These are phyloP conservation scores for Ormyrus rosae DNA, from an alignment of 2,888 invertebrate genomes.

Conservation along the genomic window DNA sequence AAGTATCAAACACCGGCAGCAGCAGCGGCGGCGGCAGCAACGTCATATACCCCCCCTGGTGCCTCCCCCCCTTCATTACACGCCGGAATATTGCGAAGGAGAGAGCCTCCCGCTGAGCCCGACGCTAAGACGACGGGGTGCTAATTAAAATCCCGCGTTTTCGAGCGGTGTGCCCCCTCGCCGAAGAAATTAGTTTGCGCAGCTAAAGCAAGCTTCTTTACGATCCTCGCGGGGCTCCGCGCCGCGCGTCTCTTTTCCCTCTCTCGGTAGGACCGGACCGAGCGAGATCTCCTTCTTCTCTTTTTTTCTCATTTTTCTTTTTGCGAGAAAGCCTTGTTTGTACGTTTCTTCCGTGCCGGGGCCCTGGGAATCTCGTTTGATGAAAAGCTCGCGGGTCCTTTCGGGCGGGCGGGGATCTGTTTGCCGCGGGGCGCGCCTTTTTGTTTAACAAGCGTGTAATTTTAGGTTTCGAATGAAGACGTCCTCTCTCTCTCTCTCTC, in stretches of 20 bases:
- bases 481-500: too few relatives aligned
- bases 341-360: background rate
- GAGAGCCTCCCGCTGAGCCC: background rate
- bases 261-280: too few relatives aligned
- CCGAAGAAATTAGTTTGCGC: conserved; percentile 31
- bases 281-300: too few relatives aligned
- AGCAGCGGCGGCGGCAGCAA: background rate
- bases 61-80: conserved; percentile 19
- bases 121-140: conserved; percentile 37
- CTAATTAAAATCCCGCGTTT: conserved; percentile 46
- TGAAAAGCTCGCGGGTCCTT: background rate
- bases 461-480: background rate
- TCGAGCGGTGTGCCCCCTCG: background rate
- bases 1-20: conserved; percentile 31
- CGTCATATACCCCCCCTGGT: too few relatives aligned
- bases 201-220: background rate
- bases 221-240: background rate
- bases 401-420: background rate
- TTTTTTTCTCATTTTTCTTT: background rate
- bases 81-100: conserved; percentile 37
- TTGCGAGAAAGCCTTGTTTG: background rate
- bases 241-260: too few relatives aligned
- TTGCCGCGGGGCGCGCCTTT: background rate
- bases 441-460: conserved; percentile 14
- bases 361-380: conserved; percentile 1